A percentile compares a stretch with the other conserved stretches of the same genome.
Conservation (phyloP, 2,113 vertebrate genomes). For the Spermophilus dauricus region DNA sequence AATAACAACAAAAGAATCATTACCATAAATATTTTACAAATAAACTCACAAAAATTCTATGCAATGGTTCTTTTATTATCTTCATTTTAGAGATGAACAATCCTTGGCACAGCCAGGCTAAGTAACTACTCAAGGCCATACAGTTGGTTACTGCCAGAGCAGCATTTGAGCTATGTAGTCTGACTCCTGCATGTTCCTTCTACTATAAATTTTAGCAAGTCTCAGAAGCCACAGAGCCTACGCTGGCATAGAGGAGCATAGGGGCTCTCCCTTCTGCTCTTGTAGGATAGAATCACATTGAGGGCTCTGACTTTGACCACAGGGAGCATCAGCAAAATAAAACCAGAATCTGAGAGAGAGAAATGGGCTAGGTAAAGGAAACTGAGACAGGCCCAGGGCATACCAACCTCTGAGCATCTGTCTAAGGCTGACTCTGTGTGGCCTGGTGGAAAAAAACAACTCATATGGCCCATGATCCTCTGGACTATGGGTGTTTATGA, state of each 20-base stretch:
- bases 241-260: not conserved
- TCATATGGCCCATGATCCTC: not conserved
- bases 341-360: not conserved
- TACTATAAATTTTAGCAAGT: not conserved
- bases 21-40: not conserved
- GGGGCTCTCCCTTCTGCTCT: not conserved
- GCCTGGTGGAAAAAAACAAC: not conserved
- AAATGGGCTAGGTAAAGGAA: not conserved
- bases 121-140: not conserved
- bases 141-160: not conserved
- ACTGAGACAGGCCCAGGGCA: not conserved
- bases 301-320: not conserved
- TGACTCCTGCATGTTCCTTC: not conserved
- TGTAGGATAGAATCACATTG: not conserved
- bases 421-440: not conserved
- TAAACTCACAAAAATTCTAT: not conserved
- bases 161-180: not conserved
- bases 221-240: not conserved
- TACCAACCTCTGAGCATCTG: not conserved
- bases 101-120: not conserved
- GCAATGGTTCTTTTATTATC: not conserved
- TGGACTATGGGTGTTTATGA: not conserved
- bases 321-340: not conserved
- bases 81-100: not conserved
- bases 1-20: not conserved